Conservation (phyloP, 2,888 invertebrate species). For the Aphodius sticticus region DNA sequence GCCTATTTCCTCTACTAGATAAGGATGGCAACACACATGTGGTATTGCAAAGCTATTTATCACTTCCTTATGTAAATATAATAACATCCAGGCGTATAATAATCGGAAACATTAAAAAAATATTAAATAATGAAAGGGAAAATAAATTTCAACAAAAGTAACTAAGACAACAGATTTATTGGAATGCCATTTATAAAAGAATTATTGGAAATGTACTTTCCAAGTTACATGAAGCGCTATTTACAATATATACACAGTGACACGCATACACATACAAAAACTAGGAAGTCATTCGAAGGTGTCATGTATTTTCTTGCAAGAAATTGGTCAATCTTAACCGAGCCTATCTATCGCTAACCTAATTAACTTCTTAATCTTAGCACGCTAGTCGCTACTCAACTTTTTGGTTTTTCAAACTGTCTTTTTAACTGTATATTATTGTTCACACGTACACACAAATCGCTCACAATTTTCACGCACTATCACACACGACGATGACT, state of each 20-base stretch:
- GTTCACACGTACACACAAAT: slow-evolving; percentile 4
- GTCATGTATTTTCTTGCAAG: not conserved
- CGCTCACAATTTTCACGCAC: not conserved
- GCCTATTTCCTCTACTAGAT: too few species aligned
- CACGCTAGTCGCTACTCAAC: not conserved
- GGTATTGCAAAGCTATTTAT: too few species aligned
- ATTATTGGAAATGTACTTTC: not conserved
- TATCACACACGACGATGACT: slow-evolving; percentile 21
- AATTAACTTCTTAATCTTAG: slow-evolving; percentile 8
- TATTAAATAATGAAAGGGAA: not conserved
- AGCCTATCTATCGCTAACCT: not conserved
- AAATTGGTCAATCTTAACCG: slow-evolving; percentile 5
- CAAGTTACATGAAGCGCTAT: slow-evolving; percentile 12
- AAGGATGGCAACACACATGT: too few species aligned
- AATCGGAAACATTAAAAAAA: not conserved
- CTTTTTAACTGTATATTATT: not conserved
- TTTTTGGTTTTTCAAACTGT: slow-evolving; percentile 17
- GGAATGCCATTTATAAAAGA: slow-evolving; percentile 4
- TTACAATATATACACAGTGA: slow-evolving; percentile 15
- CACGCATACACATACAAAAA: slow-evolving; percentile 12
- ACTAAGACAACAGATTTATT: not conserved
- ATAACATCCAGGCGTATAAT: too few species aligned
- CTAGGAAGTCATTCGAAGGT: not conserved
- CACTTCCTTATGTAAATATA: too few species aligned
- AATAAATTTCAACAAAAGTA: not conserved